Percentiles rank a stretch among this genome's conserved stretches.
Conservation (phyloP, 2,888 invertebrate genomes). For the Scaptomyza flava region DNA sequence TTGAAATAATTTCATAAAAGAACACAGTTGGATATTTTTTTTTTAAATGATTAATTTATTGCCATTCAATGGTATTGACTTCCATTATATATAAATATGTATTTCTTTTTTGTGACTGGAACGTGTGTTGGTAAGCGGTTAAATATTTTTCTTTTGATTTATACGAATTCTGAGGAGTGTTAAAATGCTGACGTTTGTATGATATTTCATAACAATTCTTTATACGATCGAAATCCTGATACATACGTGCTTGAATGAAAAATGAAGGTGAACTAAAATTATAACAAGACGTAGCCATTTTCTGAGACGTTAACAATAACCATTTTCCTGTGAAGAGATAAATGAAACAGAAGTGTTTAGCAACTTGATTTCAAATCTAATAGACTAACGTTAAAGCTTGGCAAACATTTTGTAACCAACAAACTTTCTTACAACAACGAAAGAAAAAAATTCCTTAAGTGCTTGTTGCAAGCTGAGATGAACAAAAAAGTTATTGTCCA, state of each 20-base stretch:
- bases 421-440: neutral
- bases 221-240: neutral
- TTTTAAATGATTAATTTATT: conserved; percentile 29
- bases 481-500: neutral
- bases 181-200: neutral
- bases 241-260: neutral
- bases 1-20: conserved; percentile 30
- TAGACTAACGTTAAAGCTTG: neutral
- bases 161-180: neutral
- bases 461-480: neutral
- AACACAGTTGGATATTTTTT: conserved; percentile 1
- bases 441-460: neutral
- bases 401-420: neutral
- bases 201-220: neutral
- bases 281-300: neutral
- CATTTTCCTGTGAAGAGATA: neutral
- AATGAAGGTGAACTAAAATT: neutral
- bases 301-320: neutral
- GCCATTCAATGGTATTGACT: neutral
- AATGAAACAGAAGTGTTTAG: neutral
- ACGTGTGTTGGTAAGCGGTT: too few species aligned
- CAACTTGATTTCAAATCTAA: neutral
- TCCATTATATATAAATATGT: neutral
- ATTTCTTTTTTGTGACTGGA: neutral
- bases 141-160: neutral